Evolutionary conservation across 2,113 vertebrate species (phyloP), one percentile per base, ranked within the genome.

Genomic region (Fulmarus glacialis): DNA sequence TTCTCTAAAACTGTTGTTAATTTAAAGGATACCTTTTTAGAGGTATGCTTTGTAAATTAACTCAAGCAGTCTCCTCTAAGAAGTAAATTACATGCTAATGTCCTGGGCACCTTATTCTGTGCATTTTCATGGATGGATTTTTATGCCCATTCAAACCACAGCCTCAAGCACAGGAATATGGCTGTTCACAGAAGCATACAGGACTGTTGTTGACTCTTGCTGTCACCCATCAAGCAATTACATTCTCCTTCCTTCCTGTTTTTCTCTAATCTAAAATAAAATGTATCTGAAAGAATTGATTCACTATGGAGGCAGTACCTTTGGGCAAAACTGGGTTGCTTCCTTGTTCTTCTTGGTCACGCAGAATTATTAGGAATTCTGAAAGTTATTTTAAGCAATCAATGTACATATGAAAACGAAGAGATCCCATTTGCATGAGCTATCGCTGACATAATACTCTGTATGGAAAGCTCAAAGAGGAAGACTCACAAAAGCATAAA

Each of bases 401-500:
- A 42, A 8, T 26, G 48, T 50, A 63, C 29, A 30, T 14, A 81
- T 9, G 30, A 90, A 74, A 95, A 68, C 1, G 14, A 89, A 94
- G 89, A 73, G 29, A 63, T 21, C 6, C 47, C 32, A 89, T 81
- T 74, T 89, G 80, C 72, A 83, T 58, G 70, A 91, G 71, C 58
- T 77, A 73, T 59, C 0, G 0, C 71, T 86, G 62, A 88, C 79
- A 86, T 32, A 90, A 88, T 50, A 42, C 82, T 18, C 47, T 11
- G 40, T 9, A 34, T 8, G 50, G 74, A 78, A 85, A 78, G 62
- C 63, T 83, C 38, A 2, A 80, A 80, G 62, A 96, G 58, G 38
- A 95, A 82, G 78, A 75, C 82, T 94, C 81, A 91, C 53, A 94
- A 91, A 90, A 63, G 48, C 82, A 36, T 42, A 77, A 95, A 82